Conservation (phyloP, 2,888 invertebrate species). For the Hartigia nigra region DNA sequence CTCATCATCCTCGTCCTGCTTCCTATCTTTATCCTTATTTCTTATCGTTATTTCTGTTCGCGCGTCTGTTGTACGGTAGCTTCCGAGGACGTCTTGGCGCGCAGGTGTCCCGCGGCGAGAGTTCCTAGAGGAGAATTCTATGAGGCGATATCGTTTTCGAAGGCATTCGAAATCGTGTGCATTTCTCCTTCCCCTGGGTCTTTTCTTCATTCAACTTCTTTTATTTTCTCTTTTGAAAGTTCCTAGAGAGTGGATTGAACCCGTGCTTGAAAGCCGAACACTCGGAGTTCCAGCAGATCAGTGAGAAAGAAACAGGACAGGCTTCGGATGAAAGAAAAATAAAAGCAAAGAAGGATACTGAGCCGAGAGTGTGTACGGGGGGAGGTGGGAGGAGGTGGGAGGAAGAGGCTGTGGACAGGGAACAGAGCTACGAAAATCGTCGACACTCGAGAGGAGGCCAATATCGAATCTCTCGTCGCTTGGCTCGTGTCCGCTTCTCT, state of each 20-base stretch:
- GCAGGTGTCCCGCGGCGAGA: slow-evolving; percentile 49
- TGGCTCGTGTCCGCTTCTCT: neutral
- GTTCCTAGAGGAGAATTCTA: slow-evolving; percentile 49
- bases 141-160: slow-evolving; percentile 10
- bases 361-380: slow-evolving; percentile 1
- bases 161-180: slow-evolving; percentile 7
- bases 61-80: neutral
- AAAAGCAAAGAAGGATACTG: neutral
- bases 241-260: slow-evolving; percentile 30
- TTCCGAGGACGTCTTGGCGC: slow-evolving; percentile 34
- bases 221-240: slow-evolving; percentile 18
- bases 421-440: neutral
- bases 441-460: neutral
- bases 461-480: neutral
- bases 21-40: slow-evolving; percentile 12
- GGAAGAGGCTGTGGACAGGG: neutral
- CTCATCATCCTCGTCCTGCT: slow-evolving; percentile 22
- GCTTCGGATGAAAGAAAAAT: neutral
- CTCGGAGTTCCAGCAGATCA: slow-evolving; percentile 2
- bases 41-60: slow-evolving; percentile 11
- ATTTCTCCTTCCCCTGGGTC: slow-evolving; percentile 7
- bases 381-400: neutral
- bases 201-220: neutral
- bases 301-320: neutral
- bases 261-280: slow-evolving; percentile 32